phyloP scores from a whole-genome alignment of 2,113 vertebrate species.

The Ceyx melanurus region DNA sequence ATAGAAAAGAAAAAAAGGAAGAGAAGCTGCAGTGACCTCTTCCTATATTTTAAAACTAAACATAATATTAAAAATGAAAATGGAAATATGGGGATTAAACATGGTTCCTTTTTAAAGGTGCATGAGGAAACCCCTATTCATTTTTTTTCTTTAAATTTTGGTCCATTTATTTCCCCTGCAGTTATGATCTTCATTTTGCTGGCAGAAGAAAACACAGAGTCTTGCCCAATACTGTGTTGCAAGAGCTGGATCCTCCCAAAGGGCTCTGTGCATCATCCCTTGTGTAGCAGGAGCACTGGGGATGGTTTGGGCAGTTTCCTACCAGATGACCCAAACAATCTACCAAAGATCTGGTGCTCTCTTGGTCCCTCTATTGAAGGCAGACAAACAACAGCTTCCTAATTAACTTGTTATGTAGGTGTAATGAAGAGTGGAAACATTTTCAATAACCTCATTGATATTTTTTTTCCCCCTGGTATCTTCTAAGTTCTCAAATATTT shows the following conservation, averaged over 20 bases:
- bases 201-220: neutral
- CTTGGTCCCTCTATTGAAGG: neutral
- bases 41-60: neutral
- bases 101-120: neutral
- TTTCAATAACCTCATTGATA: neutral
- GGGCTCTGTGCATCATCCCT: neutral
- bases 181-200: neutral
- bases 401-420: neutral
- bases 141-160: neutral
- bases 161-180: neutral
- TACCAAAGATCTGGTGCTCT: accelerated
- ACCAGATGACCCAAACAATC: neutral
- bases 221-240: neutral
- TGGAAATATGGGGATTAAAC: neutral
- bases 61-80: neutral
- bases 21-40: neutral
- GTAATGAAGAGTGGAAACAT: neutral
- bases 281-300: neutral
- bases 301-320: neutral
- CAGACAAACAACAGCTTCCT: neutral
- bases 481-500: neutral
- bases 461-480: neutral
- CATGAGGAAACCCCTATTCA: neutral
- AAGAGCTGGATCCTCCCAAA: neutral
- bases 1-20: neutral